Percentiles rank a stretch among this genome's conserved stretches.
Evolutionary conservation across 2,888 invertebrate genomes (phyloP).

Genomic region (Drosophila paramelanica): DNA sequence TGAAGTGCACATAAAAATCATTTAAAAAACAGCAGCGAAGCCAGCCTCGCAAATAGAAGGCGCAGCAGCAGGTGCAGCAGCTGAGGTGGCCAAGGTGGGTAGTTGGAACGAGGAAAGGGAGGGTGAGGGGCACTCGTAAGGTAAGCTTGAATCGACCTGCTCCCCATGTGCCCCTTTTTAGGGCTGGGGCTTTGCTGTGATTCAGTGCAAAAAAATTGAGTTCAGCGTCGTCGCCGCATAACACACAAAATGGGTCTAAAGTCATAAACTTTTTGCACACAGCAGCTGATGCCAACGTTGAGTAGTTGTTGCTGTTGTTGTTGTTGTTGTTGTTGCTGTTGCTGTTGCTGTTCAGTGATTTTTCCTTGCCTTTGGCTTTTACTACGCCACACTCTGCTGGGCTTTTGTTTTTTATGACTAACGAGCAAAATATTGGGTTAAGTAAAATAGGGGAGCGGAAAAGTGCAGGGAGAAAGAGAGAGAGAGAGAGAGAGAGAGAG

Average conservation of each 20-base stretch:
- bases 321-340: constrained; percentile 43
- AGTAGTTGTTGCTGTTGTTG: constrained; percentile 36
- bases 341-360: constrained; percentile 69
- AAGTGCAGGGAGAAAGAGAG: too few relatives aligned
- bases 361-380: constrained; percentile 78
- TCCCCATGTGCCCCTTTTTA: constrained; percentile 1
- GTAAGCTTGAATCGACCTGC: constrained; percentile 49
- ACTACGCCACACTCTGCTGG: constrained; percentile 70
- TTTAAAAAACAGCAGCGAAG: constrained; percentile 72
- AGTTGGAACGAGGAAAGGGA: not conserved
- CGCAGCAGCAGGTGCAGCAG: constrained; percentile 5
- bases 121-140: constrained; percentile 38
- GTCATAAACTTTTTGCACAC: constrained; percentile 79
- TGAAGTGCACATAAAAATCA: constrained; percentile 79
- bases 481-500: too few relatives aligned
- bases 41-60: constrained; percentile 36
- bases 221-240: constrained; percentile 57
- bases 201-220: constrained; percentile 68
- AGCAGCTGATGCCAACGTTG: constrained; percentile 74
- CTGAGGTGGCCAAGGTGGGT: not conserved
- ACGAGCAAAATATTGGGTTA: constrained; percentile 80
- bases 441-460: constrained; percentile 47
- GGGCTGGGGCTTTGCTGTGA: constrained; percentile 46
- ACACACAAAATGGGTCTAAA: constrained; percentile 81
- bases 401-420: constrained; percentile 76